Evolutionary conservation across 1,140 invertebrate species (phyloP).

Genomic region (Papilio glaucus): DNA sequence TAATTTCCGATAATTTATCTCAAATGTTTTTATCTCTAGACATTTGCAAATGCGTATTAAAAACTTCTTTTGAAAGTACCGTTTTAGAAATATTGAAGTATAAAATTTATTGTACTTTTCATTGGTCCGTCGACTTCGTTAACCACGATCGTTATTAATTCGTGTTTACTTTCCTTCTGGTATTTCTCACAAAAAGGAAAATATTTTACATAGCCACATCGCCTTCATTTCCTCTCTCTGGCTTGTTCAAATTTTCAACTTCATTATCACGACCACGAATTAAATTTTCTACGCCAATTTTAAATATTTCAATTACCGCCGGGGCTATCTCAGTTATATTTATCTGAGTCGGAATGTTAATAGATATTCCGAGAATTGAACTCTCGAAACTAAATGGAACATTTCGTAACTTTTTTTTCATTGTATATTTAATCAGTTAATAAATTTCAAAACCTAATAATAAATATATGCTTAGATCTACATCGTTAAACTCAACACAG

Average conservation of each 20-base stretch:
- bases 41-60: no score
- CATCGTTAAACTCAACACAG: no score
- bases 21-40: no score
- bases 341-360: slow-evolving; percentile 4
- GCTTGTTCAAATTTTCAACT: slow-evolving; percentile 46
- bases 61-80: neutral
- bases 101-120: neutral
- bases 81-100: neutral
- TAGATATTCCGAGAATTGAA: neutral
- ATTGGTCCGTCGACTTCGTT: neutral
- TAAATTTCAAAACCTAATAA: no score
- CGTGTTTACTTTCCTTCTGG: slow-evolving; percentile 26
- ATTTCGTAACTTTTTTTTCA: neutral
- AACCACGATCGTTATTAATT: slow-evolving; percentile 14
- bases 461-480: no score
- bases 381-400: neutral
- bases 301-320: slow-evolving; percentile 42
- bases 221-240: slow-evolving; percentile 42
- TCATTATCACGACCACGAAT: slow-evolving; percentile 45
- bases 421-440: neutral
- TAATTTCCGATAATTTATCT: no score
- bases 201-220: slow-evolving; percentile 19
- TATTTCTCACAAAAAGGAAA: slow-evolving; percentile 47
- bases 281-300: slow-evolving; percentile 45
- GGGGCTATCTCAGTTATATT: neutral